These are phyloP conservation scores for Clanis bilineata DNA, from an alignment of 2,888 invertebrate species.

Conservation along the genomic window DNA sequence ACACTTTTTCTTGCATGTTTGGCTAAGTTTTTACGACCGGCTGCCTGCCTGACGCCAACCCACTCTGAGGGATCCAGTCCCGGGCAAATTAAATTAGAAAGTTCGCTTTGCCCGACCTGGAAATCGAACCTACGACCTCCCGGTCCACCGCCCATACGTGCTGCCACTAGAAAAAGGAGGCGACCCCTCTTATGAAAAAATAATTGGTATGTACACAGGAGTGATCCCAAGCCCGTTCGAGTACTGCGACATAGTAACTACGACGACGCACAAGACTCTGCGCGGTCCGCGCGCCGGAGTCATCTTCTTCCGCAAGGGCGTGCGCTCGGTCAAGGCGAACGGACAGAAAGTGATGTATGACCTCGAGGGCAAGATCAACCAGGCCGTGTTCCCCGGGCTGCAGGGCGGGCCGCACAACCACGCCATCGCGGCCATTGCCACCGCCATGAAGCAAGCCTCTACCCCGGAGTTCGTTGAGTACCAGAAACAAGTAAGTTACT, in stretches of 20 bases:
- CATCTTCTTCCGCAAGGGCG: conserved; percentile 96
- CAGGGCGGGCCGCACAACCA: conserved; percentile 99
- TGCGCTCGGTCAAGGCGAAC: conserved; percentile 88
- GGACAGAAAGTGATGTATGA: conserved; percentile 94
- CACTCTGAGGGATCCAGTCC: no score
- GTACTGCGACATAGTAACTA: conserved; percentile 94
- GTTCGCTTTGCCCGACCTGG: no score
- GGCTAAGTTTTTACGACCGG: no score
- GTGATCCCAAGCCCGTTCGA: conserved; percentile 95
- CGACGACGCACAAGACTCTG: conserved; percentile 97
- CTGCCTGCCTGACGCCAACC: no score
- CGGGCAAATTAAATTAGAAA: no score
- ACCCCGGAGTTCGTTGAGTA: conserved; percentile 91
- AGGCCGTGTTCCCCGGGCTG: conserved; percentile 94
- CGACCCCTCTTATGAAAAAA: neutral
- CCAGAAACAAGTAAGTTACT: conserved; percentile 86
- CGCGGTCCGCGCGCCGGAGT: conserved; percentile 94
- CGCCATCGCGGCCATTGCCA: conserved; percentile 97
- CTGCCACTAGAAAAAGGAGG: no score
- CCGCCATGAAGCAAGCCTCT: conserved; percentile 94
- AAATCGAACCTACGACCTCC: no score
- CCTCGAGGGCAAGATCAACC: conserved; percentile 93
- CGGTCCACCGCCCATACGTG: no score
- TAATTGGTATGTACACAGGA: no score
- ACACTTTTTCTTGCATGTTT: no score